Conservation (phyloP, 2,888 invertebrate species). For the Tipula helvola region DNA sequence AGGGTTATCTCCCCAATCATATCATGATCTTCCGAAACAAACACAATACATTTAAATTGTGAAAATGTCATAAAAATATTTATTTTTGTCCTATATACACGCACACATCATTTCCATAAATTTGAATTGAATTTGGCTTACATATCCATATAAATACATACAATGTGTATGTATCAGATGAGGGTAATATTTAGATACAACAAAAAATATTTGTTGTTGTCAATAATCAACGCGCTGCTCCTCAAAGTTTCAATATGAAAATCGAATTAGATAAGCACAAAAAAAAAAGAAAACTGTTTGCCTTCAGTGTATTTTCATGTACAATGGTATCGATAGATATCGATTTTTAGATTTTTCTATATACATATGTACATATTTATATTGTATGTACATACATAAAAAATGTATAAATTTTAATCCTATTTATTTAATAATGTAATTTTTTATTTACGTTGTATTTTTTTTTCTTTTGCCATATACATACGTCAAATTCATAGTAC, state of each 20-base stretch:
- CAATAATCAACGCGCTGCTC: background rate
- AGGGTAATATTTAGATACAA: background rate
- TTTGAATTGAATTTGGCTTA: background rate
- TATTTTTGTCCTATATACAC: background rate
- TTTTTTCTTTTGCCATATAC: background rate
- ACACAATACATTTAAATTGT: background rate
- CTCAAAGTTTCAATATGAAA: background rate
- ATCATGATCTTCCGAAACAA: background rate
- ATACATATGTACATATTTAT: background rate
- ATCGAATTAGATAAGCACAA: background rate
- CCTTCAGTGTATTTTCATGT: background rate
- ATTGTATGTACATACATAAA: too few relatives aligned
- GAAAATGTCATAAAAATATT: background rate
- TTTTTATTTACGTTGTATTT: background rate
- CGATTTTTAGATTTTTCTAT: background rate
- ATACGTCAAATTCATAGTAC: background rate
- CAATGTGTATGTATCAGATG: background rate
- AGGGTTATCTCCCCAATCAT: background rate
- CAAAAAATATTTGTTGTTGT: background rate
- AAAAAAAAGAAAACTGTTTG: background rate
- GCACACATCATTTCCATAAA: background rate
- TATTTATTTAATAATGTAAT: background rate
- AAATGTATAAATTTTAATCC: background rate
- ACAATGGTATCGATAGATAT: background rate
- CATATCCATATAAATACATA: background rate